These are phyloP conservation scores for Myotis myotis DNA, from an alignment of 2,797 vertebrate genomes.

Conservation along the genomic window DNA sequence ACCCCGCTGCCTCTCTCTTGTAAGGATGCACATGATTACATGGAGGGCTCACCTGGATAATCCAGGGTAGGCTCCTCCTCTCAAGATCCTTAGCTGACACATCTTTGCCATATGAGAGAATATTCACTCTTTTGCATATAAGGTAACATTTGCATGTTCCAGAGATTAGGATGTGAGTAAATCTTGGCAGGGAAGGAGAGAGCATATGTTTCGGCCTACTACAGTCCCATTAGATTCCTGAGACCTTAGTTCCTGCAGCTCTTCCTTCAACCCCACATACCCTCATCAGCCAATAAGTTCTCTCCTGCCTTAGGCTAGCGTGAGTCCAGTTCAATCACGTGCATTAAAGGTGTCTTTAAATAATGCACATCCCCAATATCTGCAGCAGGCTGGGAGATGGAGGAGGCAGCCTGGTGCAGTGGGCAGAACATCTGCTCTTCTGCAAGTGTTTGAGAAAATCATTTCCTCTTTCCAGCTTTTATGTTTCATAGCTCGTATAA, in stretches of 20 bases:
- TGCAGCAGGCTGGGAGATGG: background rate
- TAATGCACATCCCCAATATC: background rate
- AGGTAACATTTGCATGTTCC: background rate
- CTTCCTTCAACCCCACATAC: background rate
- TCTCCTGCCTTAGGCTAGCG: background rate
- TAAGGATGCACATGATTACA: background rate
- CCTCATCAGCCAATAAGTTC: background rate
- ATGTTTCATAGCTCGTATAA: constrained; percentile 12
- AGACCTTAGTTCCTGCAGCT: background rate
- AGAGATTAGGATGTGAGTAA: background rate
- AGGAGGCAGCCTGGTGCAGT: background rate
- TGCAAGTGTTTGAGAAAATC: background rate
- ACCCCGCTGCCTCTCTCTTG: background rate
- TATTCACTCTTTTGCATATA: background rate
- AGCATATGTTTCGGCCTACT: background rate
- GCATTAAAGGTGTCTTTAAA: background rate
- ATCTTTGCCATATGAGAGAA: background rate
- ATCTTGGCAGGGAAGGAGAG: background rate
- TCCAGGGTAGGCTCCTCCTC: background rate
- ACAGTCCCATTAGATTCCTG: background rate
- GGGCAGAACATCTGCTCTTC: background rate
- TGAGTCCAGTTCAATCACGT: background rate
- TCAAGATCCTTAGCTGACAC: background rate
- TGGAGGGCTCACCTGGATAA: background rate
- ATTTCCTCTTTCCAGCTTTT: background rate